phyloP scores from a whole-genome alignment of 2,113 vertebrate genomes.

The Brachypodius melanocephalos region DNA sequence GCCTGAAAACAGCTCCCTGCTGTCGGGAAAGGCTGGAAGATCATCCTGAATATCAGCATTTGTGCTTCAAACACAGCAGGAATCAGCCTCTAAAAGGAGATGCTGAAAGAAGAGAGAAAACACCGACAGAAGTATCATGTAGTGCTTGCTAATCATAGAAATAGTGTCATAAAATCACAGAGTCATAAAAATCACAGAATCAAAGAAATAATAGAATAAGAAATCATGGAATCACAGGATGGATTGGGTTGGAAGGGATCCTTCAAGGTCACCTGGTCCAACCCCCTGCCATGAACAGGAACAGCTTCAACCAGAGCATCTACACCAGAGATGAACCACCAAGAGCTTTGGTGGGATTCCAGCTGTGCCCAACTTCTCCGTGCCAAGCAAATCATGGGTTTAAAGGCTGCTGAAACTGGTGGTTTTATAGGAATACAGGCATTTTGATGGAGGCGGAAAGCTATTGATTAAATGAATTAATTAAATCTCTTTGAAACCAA shows the following conservation, averaged over 20 bases:
- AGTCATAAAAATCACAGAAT: not conserved
- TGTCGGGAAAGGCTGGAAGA: not conserved
- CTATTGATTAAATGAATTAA: not conserved
- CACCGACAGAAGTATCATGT: too few species aligned
- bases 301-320: not conserved
- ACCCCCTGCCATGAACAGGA: not conserved
- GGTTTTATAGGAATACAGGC: not conserved
- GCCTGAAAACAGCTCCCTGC: not conserved
- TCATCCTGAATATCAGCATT: not conserved
- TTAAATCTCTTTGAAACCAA: not conserved
- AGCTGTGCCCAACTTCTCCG: not conserved
- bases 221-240: not conserved
- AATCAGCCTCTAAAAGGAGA: not conserved
- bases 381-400: not conserved
- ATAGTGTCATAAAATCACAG: not conserved
- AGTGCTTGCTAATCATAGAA: not conserved
- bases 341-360: not conserved
- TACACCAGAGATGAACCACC: rapidly evolving
- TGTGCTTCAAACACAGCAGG: not conserved
- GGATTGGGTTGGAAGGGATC: not conserved
- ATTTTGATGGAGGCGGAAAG: not conserved
- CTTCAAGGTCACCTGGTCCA: not conserved
- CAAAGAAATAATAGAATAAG: not conserved
- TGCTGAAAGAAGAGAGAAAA: not conserved
- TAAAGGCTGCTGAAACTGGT: not conserved